Percentiles rank a stretch among this genome's conserved stretches.
These are phyloP conservation scores for Tubulanus polymorphus DNA, from an alignment of 2,888 invertebrate species.

Conservation along the genomic window DNA sequence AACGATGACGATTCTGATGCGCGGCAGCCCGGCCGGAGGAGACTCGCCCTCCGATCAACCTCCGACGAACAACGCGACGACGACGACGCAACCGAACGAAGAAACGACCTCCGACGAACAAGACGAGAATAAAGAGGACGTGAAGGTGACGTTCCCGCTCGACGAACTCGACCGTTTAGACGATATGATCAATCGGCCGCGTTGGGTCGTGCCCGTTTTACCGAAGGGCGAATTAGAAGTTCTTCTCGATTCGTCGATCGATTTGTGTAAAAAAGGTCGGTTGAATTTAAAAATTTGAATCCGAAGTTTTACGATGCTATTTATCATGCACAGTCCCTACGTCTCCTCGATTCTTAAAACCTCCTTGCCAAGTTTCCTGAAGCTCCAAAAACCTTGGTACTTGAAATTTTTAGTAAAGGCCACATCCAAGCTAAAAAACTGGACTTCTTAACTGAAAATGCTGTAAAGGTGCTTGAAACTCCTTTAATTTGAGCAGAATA, in stretches of 20 bases:
- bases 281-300: too few relatives aligned
- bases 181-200: constrained; percentile 91
- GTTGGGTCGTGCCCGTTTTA: constrained; percentile 96
- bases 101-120: constrained; percentile 6
- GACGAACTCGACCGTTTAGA: constrained; percentile 82
- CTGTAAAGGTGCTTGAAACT: too few relatives aligned
- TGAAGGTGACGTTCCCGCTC: constrained; percentile 70
- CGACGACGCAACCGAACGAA: constrained; percentile 4
- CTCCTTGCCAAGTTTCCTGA: too few relatives aligned
- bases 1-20: constrained; percentile 52
- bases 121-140: too few relatives aligned
- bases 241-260: constrained; percentile 82
- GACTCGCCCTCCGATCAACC: constrained; percentile 44
- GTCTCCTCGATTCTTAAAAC: too few relatives aligned
- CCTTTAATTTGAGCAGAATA: too few relatives aligned
- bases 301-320: too few relatives aligned
- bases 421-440: too few relatives aligned
- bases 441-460: too few relatives aligned
- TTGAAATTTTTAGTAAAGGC: too few relatives aligned
- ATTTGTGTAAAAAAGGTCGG: constrained; percentile 76
- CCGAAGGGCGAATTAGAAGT: constrained; percentile 94
- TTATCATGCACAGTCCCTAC: too few relatives aligned
- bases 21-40: constrained; percentile 46
- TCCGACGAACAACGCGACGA: constrained; percentile 18
- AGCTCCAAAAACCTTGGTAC: too few relatives aligned